phyloP scores from a whole-genome alignment of 2,797 vertebrate species.

The Cephalopachus bancanus region DNA sequence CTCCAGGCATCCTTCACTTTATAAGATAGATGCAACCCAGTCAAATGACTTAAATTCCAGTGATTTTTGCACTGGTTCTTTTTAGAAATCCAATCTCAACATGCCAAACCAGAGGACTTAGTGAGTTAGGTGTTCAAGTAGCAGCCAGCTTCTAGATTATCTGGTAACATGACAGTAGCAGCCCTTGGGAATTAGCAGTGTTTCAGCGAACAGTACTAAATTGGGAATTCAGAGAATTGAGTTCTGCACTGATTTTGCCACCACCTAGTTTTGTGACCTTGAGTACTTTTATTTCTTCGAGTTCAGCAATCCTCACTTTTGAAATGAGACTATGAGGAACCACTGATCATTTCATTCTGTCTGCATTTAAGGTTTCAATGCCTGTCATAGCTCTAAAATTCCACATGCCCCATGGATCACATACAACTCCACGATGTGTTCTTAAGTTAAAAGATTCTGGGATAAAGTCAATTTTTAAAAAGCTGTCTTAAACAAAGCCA shows the following conservation, averaged over 20 bases:
- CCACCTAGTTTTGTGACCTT: background rate
- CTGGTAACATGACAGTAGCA: background rate
- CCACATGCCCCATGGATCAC: background rate
- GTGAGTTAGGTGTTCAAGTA: conserved; percentile 3
- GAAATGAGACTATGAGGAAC: background rate
- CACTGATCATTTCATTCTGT: background rate
- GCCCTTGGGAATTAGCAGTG: background rate
- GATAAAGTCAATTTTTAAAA: background rate
- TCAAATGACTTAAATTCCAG: background rate
- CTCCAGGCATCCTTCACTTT: conserved; percentile 2
- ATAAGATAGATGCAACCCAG: background rate
- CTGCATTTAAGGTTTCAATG: background rate
- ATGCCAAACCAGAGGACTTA: background rate
- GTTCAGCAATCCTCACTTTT: background rate
- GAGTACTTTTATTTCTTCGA: background rate
- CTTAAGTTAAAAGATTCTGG: background rate
- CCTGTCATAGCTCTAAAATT: background rate
- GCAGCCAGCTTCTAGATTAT: background rate
- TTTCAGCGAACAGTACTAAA: background rate
- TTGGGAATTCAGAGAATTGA: background rate
- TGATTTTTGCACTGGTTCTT: background rate
- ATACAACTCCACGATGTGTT: background rate
- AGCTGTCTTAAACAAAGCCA: background rate
- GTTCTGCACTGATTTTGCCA: background rate
- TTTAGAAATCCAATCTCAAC: conserved; percentile 4